phyloP scores from a whole-genome alignment of 2,797 vertebrate species.

The Clamator glandarius region DNA sequence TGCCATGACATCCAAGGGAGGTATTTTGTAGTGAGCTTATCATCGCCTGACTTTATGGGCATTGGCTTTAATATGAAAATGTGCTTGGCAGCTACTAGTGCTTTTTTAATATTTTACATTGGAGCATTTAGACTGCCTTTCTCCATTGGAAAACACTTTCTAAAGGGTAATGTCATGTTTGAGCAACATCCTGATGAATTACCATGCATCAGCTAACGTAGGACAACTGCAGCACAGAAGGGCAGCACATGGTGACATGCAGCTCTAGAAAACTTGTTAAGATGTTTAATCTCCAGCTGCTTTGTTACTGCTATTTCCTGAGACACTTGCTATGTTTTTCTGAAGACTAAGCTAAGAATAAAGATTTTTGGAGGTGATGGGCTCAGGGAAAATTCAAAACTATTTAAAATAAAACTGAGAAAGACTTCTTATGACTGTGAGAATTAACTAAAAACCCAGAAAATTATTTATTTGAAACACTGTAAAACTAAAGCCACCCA shows the following conservation, averaged over 20 bases:
- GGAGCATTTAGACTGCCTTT: not conserved
- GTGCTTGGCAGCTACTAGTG: not conserved
- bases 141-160: not conserved
- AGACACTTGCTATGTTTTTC: not conserved
- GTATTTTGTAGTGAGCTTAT: not conserved
- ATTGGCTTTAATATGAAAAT: not conserved
- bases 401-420: not conserved
- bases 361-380: not conserved
- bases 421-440: not conserved
- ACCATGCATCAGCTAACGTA: accelerated
- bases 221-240: accelerated
- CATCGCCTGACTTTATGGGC: not conserved
- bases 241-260: not conserved
- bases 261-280: not conserved
- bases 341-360: not conserved
- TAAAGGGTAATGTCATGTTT: accelerated
- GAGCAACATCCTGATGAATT: not conserved
- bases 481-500: not conserved
- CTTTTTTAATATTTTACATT: not conserved
- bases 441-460: not conserved
- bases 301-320: not conserved
- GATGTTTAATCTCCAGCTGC: not conserved
- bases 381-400: not conserved
- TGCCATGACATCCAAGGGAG: not conserved
- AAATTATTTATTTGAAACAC: not conserved